Evolutionary conservation across 1,140 invertebrate species (phyloP).

Genomic region (Centruroides sculpturatus): DNA sequence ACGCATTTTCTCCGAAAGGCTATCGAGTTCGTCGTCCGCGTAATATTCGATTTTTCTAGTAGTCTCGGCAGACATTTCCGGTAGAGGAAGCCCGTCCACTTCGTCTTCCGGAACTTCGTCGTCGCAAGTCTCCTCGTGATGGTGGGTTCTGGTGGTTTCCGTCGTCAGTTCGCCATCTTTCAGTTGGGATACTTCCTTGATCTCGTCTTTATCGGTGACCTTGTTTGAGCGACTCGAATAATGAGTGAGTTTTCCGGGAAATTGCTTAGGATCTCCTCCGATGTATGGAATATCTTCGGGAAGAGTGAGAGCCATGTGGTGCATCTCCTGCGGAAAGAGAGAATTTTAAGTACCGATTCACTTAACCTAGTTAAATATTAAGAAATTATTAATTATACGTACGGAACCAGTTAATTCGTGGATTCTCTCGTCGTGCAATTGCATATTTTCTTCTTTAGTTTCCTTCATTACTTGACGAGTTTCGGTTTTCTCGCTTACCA

Average conservation of each 20-base stretch:
- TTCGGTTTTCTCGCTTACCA: constrained; percentile 21
- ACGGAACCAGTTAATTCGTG: constrained; percentile 15
- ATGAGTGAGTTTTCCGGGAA: constrained; percentile 15
- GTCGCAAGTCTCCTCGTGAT: constrained; percentile 40
- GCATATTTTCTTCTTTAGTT: constrained; percentile 20
- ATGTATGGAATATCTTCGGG: constrained; percentile 15
- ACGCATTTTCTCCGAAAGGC: constrained; percentile 43
- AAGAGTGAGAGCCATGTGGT: constrained; percentile 13
- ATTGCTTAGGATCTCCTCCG: neutral
- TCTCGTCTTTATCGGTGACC: constrained; percentile 59
- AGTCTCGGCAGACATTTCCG: constrained; percentile 36
- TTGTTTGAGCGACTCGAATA: constrained; percentile 44
- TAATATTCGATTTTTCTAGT: constrained; percentile 35
- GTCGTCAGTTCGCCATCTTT: constrained; percentile 69
- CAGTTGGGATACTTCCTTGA: constrained; percentile 43
- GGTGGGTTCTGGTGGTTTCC: constrained; percentile 40
- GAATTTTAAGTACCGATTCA: neutral
- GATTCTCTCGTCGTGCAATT: constrained; percentile 22
- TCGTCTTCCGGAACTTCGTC: constrained; percentile 33
- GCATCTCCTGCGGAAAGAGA: constrained; percentile 14
- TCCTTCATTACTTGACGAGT: constrained; percentile 19
- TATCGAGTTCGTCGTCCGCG: constrained; percentile 50
- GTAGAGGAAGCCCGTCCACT: constrained; percentile 28
- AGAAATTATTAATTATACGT: neutral
- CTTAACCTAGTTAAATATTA: neutral